Conservation (phyloP, 2,113 vertebrate species). For the Crotalus horridus region DNA sequence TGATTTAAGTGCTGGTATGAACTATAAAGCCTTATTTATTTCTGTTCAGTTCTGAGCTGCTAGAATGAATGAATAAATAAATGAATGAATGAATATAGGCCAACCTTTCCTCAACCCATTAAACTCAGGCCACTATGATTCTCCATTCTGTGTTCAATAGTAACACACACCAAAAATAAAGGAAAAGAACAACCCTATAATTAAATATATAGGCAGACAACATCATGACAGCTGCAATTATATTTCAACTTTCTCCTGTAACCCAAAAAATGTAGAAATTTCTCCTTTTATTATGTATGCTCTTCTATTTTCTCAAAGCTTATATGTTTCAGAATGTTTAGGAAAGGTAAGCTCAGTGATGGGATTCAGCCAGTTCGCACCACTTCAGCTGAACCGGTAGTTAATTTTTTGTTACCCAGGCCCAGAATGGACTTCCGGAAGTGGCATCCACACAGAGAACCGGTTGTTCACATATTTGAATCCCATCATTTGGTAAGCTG, state of each 20-base stretch:
- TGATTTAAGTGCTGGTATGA: neutral
- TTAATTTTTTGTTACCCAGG: too few relatives aligned
- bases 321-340: conserved; percentile 53
- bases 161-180: neutral
- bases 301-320: conserved; percentile 54
- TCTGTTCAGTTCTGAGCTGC: neutral
- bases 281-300: conserved; percentile 50
- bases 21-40: neutral
- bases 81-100: neutral
- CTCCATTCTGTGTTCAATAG: neutral
- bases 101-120: neutral
- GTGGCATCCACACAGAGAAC: too few relatives aligned
- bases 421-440: too few relatives aligned
- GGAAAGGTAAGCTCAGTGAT: conserved; percentile 50
- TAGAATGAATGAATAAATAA: neutral
- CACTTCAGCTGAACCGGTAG: too few relatives aligned
- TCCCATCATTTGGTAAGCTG: conserved; percentile 35
- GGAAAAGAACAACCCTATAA: neutral
- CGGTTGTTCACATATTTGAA: neutral
- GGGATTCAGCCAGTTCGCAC: too few relatives aligned
- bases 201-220: neutral
- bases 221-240: neutral
- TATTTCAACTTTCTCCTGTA: conserved; percentile 26
- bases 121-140: neutral
- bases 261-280: conserved; percentile 44